phyloP scores from a whole-genome alignment of 1,140 invertebrate species.

The Pseudachorutes palmiensis region DNA sequence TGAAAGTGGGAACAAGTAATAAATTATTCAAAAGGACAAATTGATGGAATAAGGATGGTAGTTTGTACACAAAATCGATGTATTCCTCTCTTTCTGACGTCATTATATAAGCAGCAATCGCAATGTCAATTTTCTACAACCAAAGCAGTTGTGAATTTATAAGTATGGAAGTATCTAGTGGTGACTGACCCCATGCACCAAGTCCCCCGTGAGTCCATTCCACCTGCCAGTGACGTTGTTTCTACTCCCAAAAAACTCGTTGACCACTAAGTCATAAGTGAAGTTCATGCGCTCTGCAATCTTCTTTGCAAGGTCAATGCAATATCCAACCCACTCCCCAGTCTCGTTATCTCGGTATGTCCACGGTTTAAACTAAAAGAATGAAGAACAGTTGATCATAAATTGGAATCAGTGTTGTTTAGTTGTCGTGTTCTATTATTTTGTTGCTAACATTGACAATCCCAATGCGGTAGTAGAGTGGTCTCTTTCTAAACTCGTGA shows the following conservation, averaged over 20 bases:
- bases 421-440: neutral
- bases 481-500: constrained; percentile 28
- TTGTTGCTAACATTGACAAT: constrained; percentile 34
- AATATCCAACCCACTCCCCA: constrained; percentile 65
- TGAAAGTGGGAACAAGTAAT: too few species aligned
- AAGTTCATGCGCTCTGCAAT: constrained; percentile 72
- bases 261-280: constrained; percentile 69
- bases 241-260: constrained; percentile 66
- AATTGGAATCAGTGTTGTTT: neutral
- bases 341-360: constrained; percentile 45
- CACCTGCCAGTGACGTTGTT: constrained; percentile 60
- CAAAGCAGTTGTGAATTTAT: too few species aligned
- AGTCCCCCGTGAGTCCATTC: constrained; percentile 81
- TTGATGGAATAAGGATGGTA: too few species aligned
- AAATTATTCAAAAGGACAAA: too few species aligned
- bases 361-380: constrained; percentile 31
- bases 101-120: constrained; percentile 77
- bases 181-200: constrained; percentile 72
- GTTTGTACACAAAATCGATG: constrained; percentile 68
- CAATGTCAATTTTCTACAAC: constrained; percentile 72
- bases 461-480: constrained; percentile 38
- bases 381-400: neutral
- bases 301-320: constrained; percentile 74
- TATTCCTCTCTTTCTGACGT: constrained; percentile 88
- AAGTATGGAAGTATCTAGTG: too few species aligned